phyloP scores from a whole-genome alignment of 2,113 vertebrate species.

The Neofelis nebulosa region DNA sequence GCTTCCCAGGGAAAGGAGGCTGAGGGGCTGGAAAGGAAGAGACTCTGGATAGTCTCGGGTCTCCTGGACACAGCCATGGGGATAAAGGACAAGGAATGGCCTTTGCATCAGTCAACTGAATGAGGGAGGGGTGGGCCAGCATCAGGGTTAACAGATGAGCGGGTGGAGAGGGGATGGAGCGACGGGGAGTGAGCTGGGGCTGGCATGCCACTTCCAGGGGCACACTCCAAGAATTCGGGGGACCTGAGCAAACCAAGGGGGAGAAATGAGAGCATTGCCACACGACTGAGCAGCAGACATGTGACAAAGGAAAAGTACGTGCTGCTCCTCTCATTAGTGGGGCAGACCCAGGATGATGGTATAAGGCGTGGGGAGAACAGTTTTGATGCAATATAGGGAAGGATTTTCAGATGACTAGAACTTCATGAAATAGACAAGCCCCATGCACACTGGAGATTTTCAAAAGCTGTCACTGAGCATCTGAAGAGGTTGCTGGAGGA shows the following conservation, averaged over 20 bases:
- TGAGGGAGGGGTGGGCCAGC: neutral
- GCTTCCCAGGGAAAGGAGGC: neutral
- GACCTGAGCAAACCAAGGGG: neutral
- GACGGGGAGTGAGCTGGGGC: neutral
- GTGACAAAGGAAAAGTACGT: neutral
- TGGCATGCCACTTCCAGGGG: rapidly evolving
- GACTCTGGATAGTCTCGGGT: neutral
- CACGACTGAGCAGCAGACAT: rapidly evolving
- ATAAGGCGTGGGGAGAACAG: neutral
- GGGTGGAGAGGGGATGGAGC: too few relatives aligned
- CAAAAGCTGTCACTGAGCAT: neutral
- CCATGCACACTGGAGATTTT: neutral
- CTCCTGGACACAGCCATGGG: neutral
- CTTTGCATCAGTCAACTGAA: rapidly evolving
- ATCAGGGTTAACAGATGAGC: rapidly evolving
- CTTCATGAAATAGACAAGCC: too few relatives aligned
- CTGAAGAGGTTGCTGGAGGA: neutral
- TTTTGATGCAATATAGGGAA: neutral
- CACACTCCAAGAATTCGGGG: neutral
- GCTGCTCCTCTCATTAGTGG: neutral
- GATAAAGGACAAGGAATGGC: too few relatives aligned
- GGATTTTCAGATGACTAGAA: neutral
- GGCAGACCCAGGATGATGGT: rapidly evolving
- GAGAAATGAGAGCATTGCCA: neutral
- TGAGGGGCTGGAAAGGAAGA: neutral